A percentile compares a stretch with the other conserved stretches of the same genome.
Conservation (phyloP, 2,888 invertebrate species). For the Drosophila acutilabella region DNA sequence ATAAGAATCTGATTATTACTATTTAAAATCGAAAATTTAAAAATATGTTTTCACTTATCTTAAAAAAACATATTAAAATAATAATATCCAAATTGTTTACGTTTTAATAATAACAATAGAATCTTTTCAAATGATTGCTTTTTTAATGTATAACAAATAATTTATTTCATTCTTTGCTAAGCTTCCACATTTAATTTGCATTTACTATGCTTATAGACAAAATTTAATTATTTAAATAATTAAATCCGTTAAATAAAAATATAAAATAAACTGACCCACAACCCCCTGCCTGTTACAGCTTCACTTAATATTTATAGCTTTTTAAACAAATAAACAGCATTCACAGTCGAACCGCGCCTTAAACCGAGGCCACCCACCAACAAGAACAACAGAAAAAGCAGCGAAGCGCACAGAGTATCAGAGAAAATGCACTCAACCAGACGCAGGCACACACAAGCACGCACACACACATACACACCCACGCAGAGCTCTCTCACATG, state of each 20-base stretch:
- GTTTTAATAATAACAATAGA: not conserved
- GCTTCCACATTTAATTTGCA: constrained; percentile 8
- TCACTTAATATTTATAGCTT: constrained; percentile 83
- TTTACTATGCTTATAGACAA: constrained; percentile 38
- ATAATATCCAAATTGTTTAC: not conserved
- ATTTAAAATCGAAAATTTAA: too few relatives aligned
- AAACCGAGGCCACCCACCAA: constrained; percentile 59
- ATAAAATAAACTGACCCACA: constrained; percentile 33
- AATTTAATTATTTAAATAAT: constrained; percentile 71
- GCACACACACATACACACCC: constrained; percentile 9
- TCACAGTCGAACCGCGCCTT: constrained; percentile 60
- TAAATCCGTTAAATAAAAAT: constrained; percentile 27
- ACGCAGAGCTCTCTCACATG: constrained; percentile 20
- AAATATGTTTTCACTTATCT: not conserved
- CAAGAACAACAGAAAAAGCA: constrained; percentile 10
- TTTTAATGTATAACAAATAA: too few relatives aligned
- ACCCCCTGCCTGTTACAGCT: constrained; percentile 53
- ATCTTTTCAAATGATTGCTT: not conserved
- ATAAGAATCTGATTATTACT: too few relatives aligned
- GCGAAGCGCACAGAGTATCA: constrained; percentile 20
- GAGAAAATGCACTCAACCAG: constrained; percentile 74
- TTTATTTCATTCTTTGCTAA: not conserved
- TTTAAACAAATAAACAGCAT: constrained; percentile 84
- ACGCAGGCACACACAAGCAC: constrained; percentile 33
- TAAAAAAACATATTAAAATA: too few relatives aligned